These are phyloP conservation scores for Bemisia tabaci DNA, from an alignment of 1,140 invertebrate species.

Conservation along the genomic window DNA sequence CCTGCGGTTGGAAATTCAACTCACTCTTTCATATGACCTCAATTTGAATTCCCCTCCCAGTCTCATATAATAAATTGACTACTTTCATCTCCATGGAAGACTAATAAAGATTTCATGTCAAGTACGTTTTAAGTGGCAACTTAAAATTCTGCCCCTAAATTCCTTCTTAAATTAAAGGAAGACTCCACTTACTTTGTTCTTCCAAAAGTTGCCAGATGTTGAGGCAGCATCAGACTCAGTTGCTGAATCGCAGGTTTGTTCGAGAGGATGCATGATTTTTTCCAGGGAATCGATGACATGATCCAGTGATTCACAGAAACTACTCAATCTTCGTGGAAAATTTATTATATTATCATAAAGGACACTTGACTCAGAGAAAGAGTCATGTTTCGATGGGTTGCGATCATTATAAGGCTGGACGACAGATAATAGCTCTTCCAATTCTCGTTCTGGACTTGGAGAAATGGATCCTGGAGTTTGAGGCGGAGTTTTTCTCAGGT, in stretches of 20 bases:
- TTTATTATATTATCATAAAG: neutral
- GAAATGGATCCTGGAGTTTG: neutral
- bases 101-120: no score
- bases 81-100: no score
- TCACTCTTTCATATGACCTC: no score
- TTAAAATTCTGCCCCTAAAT: no score
- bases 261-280: slow-evolving; percentile 15
- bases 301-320: slow-evolving; percentile 13
- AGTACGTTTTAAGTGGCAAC: no score
- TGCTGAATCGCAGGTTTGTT: slow-evolving; percentile 8
- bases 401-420: slow-evolving; percentile 12
- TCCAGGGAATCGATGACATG: slow-evolving; percentile 16
- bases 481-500: neutral
- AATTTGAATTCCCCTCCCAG: no score
- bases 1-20: no score
- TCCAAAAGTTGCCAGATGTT: neutral
- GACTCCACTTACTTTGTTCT: slow-evolving; percentile 8
- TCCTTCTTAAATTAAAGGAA: no score
- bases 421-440: slow-evolving; percentile 13
- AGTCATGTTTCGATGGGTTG: neutral
- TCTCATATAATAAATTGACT: no score
- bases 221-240: slow-evolving; percentile 2
- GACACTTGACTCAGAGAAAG: neutral
- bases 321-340: slow-evolving; percentile 1
- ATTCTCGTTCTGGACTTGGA: slow-evolving; percentile 12